Conservation (phyloP, 2,113 vertebrate species). For the Naja naja region DNA sequence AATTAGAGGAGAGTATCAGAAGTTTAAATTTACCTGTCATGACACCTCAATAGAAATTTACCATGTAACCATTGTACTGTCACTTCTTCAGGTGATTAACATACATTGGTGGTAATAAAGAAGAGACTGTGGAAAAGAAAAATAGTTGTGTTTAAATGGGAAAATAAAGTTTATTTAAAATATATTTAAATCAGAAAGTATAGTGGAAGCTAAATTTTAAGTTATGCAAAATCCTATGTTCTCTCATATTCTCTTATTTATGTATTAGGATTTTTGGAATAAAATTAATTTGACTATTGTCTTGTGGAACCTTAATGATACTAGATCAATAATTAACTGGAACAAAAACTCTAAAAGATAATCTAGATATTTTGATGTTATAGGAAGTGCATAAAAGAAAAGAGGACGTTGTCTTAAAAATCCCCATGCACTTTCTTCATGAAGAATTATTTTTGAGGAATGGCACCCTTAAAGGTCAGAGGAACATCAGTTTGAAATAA, state of each 20-base stretch:
- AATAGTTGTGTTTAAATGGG: neutral
- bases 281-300: neutral
- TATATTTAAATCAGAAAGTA: neutral
- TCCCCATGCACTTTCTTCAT: neutral
- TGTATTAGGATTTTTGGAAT: neutral
- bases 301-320: neutral
- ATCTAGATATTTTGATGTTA: neutral
- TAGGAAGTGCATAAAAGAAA: neutral
- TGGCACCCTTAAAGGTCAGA: neutral
- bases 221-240: neutral
- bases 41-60: neutral
- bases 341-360: neutral
- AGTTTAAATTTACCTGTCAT: neutral
- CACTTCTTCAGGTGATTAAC: neutral
- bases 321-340: neutral
- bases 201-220: neutral
- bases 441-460: neutral
- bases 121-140: neutral
- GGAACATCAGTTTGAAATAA: neutral
- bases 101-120: neutral
- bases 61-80: neutral
- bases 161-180: neutral
- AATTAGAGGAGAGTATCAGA: neutral
- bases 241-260: neutral
- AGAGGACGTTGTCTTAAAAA: neutral